A percentile compares a stretch with the other conserved stretches of the same genome.
phyloP scores from a whole-genome alignment of 23 tunicate species.

The Phallusia fumigata region DNA sequence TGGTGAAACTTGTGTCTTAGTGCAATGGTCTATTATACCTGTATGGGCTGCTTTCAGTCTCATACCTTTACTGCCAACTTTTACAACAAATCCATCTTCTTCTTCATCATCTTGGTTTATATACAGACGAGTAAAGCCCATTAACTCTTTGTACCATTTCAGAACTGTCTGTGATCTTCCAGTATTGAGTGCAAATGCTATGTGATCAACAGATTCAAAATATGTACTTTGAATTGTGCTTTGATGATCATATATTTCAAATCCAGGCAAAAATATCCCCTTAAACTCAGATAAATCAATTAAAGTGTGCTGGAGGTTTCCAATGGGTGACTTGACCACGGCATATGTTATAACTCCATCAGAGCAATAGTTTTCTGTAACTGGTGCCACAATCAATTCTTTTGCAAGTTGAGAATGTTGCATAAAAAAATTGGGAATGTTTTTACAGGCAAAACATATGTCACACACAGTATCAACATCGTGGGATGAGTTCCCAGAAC shows the following conservation, averaged over 20 bases:
- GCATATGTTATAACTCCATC: slow-evolving; percentile 65
- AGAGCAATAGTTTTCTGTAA: background rate
- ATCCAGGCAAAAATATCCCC: slow-evolving; percentile 79
- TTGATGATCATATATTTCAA: slow-evolving; percentile 15
- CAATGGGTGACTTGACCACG: slow-evolving; percentile 75
- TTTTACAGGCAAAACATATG: background rate
- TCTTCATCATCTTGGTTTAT: slow-evolving; percentile 63
- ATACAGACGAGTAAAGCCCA: slow-evolving; percentile 58
- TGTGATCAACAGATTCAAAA: slow-evolving; percentile 46
- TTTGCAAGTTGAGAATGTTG: background rate
- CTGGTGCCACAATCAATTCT: background rate
- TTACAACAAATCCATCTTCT: slow-evolving; percentile 58
- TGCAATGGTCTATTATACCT: background rate
- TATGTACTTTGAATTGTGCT: background rate
- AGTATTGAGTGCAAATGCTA: slow-evolving; percentile 47
- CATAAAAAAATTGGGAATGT: background rate
- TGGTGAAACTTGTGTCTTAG: background rate
- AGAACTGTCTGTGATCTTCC: slow-evolving; percentile 46
- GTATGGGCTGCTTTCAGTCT: slow-evolving; percentile 48
- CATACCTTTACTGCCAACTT: slow-evolving; percentile 40
- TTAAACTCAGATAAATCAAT: slow-evolving; percentile 63
- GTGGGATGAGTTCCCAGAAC: background rate
- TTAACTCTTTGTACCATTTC: slow-evolving; percentile 51
- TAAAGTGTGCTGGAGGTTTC: slow-evolving; percentile 86
- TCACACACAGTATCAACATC: background rate